Evolutionary conservation across 2,113 vertebrate species (phyloP).

Genomic region (Danionella cerebrum): DNA sequence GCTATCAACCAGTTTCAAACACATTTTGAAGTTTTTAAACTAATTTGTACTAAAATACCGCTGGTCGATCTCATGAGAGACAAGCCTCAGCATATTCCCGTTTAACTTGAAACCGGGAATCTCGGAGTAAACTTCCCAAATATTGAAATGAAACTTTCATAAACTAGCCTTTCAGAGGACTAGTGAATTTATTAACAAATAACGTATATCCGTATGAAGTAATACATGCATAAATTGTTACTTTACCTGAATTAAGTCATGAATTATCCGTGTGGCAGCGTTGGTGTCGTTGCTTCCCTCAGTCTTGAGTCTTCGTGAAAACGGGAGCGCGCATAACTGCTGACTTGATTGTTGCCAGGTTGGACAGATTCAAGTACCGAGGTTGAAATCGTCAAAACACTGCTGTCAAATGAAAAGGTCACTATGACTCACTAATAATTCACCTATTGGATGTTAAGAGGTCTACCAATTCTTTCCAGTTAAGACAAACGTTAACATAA

Average conservation of each 20-base stretch:
- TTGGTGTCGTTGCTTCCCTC: constrained; percentile 46
- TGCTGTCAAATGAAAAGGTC: too few relatives aligned
- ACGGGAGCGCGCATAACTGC: too few relatives aligned
- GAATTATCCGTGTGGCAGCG: constrained; percentile 46
- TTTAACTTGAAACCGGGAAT: neutral
- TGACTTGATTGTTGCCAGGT: too few relatives aligned
- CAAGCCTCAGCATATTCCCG: constrained; percentile 60
- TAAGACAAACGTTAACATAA: too few relatives aligned
- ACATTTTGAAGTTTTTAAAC: neutral
- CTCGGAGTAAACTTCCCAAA: neutral
- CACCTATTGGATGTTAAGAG: too few relatives aligned
- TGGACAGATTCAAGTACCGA: too few relatives aligned
- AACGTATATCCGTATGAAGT: neutral
- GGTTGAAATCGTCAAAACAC: too few relatives aligned
- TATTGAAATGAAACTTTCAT: neutral
- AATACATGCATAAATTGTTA: neutral
- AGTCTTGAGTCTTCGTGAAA: too few relatives aligned
- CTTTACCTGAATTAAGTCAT: constrained; percentile 62
- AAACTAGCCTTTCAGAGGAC: neutral
- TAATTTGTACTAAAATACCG: neutral
- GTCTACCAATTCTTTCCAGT: too few relatives aligned
- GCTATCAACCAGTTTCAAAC: too few relatives aligned
- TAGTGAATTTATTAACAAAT: neutral
- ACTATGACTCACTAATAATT: too few relatives aligned
- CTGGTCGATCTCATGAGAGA: constrained; percentile 33